Evolutionary conservation across 2,113 vertebrate species (phyloP).

Genomic region (Malurus alboscapulatus): DNA sequence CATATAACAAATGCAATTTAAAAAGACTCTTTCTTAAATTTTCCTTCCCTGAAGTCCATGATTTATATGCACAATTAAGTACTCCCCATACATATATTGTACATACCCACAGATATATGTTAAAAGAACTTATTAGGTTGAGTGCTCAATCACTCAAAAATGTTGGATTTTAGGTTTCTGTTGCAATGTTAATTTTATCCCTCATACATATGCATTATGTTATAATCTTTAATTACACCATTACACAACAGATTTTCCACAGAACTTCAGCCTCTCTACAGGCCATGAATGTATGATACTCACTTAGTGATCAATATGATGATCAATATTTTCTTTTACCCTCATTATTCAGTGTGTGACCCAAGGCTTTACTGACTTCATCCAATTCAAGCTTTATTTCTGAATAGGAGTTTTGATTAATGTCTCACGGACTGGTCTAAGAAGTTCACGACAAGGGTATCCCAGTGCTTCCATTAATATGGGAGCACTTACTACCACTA

Average conservation of each 20-base stretch:
- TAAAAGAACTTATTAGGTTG: background rate
- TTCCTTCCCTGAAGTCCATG: background rate
- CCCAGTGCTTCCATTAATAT: background rate
- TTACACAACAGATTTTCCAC: background rate
- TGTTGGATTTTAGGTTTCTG: background rate
- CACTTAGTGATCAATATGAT: slow-evolving; percentile 37
- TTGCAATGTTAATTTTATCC: background rate
- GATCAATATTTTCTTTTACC: slow-evolving; percentile 41
- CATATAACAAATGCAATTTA: background rate
- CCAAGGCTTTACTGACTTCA: background rate
- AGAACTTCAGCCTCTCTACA: background rate
- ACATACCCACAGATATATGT: background rate
- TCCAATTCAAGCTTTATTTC: background rate
- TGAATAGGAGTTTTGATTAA: background rate
- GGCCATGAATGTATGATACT: background rate
- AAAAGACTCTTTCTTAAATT: background rate
- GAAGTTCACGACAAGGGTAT: background rate
- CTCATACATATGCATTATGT: background rate
- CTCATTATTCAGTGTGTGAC: slow-evolving; percentile 20
- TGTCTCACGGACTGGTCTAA: background rate
- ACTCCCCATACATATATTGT: background rate
- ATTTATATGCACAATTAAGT: background rate
- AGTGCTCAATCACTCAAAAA: background rate
- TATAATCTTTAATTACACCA: slow-evolving; percentile 26
- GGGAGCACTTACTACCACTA: background rate